These are phyloP conservation scores for Sander lucioperca DNA, from an alignment of 2,113 vertebrate genomes.

Conservation along the genomic window DNA sequence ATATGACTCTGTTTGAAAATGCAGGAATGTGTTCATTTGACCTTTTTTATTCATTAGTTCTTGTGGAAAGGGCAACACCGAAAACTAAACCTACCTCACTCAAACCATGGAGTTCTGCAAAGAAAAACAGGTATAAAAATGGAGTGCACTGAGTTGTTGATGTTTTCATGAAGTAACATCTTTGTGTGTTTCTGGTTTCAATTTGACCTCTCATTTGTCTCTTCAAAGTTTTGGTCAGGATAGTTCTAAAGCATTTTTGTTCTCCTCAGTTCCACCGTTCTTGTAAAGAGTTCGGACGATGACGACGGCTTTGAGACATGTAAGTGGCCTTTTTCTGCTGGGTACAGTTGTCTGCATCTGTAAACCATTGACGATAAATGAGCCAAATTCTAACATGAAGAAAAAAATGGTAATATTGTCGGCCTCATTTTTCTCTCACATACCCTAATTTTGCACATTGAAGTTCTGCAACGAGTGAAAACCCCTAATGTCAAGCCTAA, in stretches of 20 bases:
- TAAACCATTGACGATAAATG: background rate
- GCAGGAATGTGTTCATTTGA: background rate
- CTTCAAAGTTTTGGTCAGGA: background rate
- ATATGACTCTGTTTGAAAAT: background rate
- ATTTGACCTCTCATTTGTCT: background rate
- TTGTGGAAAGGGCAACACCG: slow-evolving; percentile 71
- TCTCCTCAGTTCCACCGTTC: slow-evolving; percentile 50
- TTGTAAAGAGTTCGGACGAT: slow-evolving; percentile 78
- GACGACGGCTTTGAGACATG: slow-evolving; percentile 80
- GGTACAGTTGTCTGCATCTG: background rate
- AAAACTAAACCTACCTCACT: slow-evolving; percentile 63
- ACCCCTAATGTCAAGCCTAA: slow-evolving; percentile 75
- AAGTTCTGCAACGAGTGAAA: slow-evolving; percentile 82
- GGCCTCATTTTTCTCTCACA: background rate
- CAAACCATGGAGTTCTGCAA: slow-evolving; percentile 49
- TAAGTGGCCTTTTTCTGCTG: slow-evolving; percentile 54
- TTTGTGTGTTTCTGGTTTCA: background rate
- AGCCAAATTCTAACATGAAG: background rate
- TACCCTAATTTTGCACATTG: background rate
- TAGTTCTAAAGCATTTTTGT: background rate
- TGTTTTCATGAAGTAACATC: background rate
- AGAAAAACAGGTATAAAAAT: slow-evolving; percentile 63
- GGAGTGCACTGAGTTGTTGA: too few species aligned
- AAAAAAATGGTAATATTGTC: background rate
- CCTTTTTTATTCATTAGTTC: slow-evolving; percentile 62